These are phyloP conservation scores for Trachemys scripta DNA, from an alignment of 2,113 vertebrate genomes.

Conservation along the genomic window DNA sequence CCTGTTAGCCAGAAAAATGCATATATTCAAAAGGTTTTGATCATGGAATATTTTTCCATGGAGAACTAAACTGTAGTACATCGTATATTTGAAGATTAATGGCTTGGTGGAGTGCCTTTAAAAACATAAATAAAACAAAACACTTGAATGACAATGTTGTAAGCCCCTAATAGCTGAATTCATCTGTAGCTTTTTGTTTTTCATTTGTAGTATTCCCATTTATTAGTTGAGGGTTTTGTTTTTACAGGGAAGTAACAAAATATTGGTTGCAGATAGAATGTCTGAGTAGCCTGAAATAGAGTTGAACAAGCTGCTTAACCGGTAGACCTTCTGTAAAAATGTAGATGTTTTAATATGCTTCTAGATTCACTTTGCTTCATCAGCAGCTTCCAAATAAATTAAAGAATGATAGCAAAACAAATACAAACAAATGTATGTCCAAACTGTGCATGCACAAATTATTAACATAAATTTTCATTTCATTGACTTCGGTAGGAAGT, in stretches of 20 bases:
- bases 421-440: not conserved
- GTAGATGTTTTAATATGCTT: not conserved
- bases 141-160: not conserved
- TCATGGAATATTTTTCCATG: not conserved
- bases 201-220: not conserved
- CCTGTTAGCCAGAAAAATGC: not conserved
- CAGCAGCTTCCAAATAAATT: not conserved
- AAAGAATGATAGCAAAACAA: not conserved
- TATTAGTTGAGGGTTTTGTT: rapidly evolving
- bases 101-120: not conserved
- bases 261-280: not conserved
- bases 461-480: not conserved
- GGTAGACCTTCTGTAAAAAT: not conserved
- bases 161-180: not conserved
- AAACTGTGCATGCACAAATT: not conserved
- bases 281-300: not conserved
- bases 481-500: not conserved
- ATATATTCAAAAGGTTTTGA: not conserved
- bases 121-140: not conserved
- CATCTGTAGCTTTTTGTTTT: not conserved
- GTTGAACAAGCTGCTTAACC: not conserved
- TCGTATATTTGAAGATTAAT: not conserved
- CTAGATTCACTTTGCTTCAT: not conserved
- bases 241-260: not conserved
- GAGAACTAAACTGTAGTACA: not conserved